Base-by-base conservation (phyloP, 1,140 invertebrate genomes). In the Diorhabda elongata region DNA sequence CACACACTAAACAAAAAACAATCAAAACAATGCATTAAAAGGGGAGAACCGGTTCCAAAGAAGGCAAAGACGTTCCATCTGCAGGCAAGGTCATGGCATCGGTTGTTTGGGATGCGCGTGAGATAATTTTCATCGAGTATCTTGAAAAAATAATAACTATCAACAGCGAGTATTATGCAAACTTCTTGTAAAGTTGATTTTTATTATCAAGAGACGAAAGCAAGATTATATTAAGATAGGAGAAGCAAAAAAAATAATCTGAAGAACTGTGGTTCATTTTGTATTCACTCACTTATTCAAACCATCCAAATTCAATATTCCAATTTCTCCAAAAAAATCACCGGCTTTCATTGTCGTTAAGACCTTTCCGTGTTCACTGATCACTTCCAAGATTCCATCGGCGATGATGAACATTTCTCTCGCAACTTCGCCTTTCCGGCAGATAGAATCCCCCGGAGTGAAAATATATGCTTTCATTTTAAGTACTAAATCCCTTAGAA, bases 391-490 rank as follows among this genome's bases (percentile, higher is more conserved):
- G 73, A 98, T 96, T 5, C 96, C 96, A 81, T 98, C 96, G 6
- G 96, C 96, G 76, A 98, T 98, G 75, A 98, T 98, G 78, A 98
- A 98, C 96, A 98, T 98, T 83, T 98, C 96, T 74, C 96, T 83
- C 0, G 96, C 96, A 8, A 81, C 80, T 67, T 81, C 80, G 74
- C 95, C 96, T 82, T 97, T 95, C 2, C 96, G 87, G 79, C 96
- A 98, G 76, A 98, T 97, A 47, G 96, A 91, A 82, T 98, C 96
- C 42, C 96, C 96, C 0, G 96, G 96, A 8, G 96, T 98, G 80
- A 98, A 98, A 80, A 98, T 98, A 79, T 96, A 97, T 3, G 95
- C 95, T 82, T 94, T 95, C 96, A 98, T 98, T 83, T 98, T 98
- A 56, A 98, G 85, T 41, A 98, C 96, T 57, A 98, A 85, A 81